Evolutionary conservation across 2,888 invertebrate species (phyloP), one percentile per base, ranked within the genome.

Genomic region (Eretmocerus hayati): DNA sequence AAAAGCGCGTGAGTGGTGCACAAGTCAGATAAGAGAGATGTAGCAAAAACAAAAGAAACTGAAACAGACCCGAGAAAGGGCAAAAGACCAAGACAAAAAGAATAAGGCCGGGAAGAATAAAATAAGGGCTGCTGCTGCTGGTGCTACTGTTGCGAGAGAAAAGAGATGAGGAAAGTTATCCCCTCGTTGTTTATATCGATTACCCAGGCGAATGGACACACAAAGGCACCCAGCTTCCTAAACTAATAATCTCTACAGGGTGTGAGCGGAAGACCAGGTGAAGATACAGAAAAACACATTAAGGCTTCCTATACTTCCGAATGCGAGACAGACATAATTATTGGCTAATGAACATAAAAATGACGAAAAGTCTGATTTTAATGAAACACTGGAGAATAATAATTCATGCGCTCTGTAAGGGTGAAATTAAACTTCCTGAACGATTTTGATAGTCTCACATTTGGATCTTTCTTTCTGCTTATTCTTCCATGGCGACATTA

Each of bases 121-220:
- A 33, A 33, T 21, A 42, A 42, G 19, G 36, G 16, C 36, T 36
- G 36, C 33, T 13, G 15, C 33, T 15, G 33, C 33, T 36, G 36
- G n/a, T n/a, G n/a, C n/a, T n/a, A n/a, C 36, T 18, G 38, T 16
- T 32, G 40, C 16, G 23, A 23, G 30, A 40, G 46, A 48, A 48
- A 47, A 47, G 42, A 43, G 53, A 50, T 22, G 31, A 52, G 57
- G 57, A 51, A 58, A 50, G 59, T 56, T 56, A 61, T 58, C 21
- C 62, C 56, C 55, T 49, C 52, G 56, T 54, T 59, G 57, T 63
- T 64, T 64, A 63, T 67, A 66, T 66, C 63, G 66, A 66, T 66
- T 66, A 66, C 60, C 61, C 60, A 48, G 46, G 48, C 46, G 61
- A 56, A 57, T 43, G 39, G 50, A 38, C 39, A 50, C 43, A 47